Evolutionary conservation across 2,888 invertebrate genomes (phyloP).

Genomic region (Disparrhopalites patrizii): DNA sequence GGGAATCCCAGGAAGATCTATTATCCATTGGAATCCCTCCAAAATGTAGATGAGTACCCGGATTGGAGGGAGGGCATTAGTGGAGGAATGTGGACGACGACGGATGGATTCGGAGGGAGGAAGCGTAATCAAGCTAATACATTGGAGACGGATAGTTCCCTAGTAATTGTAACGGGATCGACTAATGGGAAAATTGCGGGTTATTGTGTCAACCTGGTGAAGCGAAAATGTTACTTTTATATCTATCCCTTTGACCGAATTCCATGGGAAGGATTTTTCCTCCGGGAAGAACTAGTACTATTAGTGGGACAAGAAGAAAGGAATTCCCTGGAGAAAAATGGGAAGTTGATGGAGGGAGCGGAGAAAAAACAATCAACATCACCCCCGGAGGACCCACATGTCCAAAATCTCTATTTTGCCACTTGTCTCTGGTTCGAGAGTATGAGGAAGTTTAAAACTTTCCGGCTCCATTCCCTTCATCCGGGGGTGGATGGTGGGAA

Average conservation of each 20-base stretch:
- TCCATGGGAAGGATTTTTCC: not conserved
- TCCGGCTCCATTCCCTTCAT: not conserved
- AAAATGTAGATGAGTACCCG: not conserved
- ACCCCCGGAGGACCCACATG: not conserved
- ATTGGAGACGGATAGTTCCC: not conserved
- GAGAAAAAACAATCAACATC: not conserved
- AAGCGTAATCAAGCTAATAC: not conserved
- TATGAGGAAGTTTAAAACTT: not conserved
- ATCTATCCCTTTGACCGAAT: not conserved
- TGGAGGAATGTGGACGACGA: no score
- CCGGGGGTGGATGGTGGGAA: not conserved
- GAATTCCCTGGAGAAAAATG: no score
- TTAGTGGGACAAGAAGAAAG: no score
- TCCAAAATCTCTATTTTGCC: slow-evolving; percentile 10
- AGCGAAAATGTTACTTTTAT: slow-evolving; percentile 12
- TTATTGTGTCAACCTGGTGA: slow-evolving; percentile 14
- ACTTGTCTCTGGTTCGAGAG: not conserved
- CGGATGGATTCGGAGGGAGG: no score
- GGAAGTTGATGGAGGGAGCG: no score
- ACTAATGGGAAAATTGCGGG: slow-evolving; percentile 9
- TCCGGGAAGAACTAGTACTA: not conserved
- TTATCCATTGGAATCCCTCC: not conserved
- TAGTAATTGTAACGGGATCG: slow-evolving; percentile 8
- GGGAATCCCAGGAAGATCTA: no score
- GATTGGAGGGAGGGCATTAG: no score